Evolutionary conservation across 2,113 vertebrate species (phyloP).

Genomic region (Brachypteracias leptosomus): DNA sequence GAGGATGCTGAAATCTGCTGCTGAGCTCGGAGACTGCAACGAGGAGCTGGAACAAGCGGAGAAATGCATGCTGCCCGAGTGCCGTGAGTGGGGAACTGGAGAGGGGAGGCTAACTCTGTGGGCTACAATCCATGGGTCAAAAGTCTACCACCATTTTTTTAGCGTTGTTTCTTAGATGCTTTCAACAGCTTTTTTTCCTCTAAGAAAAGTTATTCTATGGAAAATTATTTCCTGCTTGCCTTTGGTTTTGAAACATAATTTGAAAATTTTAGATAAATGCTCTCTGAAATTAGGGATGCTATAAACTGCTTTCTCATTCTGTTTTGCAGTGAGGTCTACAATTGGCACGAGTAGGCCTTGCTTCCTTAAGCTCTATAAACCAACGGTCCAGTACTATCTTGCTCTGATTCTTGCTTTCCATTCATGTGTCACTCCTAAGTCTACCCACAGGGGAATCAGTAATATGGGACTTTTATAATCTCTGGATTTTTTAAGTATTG

Average conservation of each 20-base stretch:
- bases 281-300: not conserved
- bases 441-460: not conserved
- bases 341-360: not conserved
- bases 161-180: not conserved
- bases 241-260: not conserved
- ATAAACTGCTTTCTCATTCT: not conserved
- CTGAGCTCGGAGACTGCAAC: slow-evolving; percentile 93
- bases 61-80: slow-evolving; percentile 98
- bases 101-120: too few species aligned
- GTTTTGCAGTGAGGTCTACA: not conserved
- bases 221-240: not conserved
- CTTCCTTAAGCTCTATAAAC: not conserved
- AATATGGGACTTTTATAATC: not conserved
- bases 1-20: slow-evolving; percentile 91
- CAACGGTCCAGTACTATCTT: not conserved
- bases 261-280: not conserved
- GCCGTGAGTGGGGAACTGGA: slow-evolving; percentile 82
- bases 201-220: not conserved
- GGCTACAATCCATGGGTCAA: not conserved
- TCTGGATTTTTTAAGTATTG: not conserved
- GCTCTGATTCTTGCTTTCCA: not conserved
- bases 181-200: not conserved
- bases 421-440: not conserved
- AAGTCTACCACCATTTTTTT: not conserved
- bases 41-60: slow-evolving; percentile 97